phyloP scores from a whole-genome alignment of 1,140 invertebrate species.

The Drosophila kanapiae region DNA sequence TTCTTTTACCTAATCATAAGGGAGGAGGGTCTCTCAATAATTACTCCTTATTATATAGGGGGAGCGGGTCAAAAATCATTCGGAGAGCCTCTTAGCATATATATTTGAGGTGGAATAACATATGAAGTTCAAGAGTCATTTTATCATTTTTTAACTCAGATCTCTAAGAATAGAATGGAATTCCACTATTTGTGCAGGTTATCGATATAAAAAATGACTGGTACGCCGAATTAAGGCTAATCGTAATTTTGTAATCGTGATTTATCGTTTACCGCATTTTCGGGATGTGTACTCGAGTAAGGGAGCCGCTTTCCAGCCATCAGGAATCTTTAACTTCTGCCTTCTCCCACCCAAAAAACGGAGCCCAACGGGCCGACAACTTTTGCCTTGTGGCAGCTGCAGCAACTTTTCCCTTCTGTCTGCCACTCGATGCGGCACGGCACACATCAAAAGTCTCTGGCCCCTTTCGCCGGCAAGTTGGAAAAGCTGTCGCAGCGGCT shows the following conservation, averaged over 20 bases:
- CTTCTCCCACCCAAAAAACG: constrained; percentile 28
- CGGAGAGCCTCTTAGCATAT: too few relatives aligned
- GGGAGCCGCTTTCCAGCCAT: neutral
- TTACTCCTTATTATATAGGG: too few relatives aligned
- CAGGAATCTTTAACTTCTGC: constrained; percentile 11
- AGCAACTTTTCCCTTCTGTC: constrained; percentile 54
- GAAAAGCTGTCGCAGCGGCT: constrained; percentile 75
- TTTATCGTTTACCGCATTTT: neutral
- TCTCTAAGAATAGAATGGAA: too few relatives aligned
- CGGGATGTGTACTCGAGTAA: constrained; percentile 6
- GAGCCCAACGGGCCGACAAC: constrained; percentile 57
- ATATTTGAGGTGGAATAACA: too few relatives aligned
- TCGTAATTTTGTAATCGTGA: neutral
- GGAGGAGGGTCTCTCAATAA: too few relatives aligned
- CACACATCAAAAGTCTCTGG: constrained; percentile 77
- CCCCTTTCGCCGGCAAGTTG: constrained; percentile 45
- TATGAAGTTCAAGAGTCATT: too few relatives aligned
- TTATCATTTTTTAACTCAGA: too few relatives aligned
- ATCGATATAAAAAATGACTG: too few relatives aligned
- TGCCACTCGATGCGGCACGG: constrained; percentile 74
- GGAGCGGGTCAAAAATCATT: too few relatives aligned
- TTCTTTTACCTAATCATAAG: too few relatives aligned
- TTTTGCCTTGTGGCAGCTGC: constrained; percentile 60
- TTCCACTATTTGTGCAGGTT: too few relatives aligned
- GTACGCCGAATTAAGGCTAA: too few relatives aligned